Evolutionary conservation across 2,888 invertebrate genomes (phyloP), one percentile per base, ranked within the genome.

Genomic region (Lottia scabra): DNA sequence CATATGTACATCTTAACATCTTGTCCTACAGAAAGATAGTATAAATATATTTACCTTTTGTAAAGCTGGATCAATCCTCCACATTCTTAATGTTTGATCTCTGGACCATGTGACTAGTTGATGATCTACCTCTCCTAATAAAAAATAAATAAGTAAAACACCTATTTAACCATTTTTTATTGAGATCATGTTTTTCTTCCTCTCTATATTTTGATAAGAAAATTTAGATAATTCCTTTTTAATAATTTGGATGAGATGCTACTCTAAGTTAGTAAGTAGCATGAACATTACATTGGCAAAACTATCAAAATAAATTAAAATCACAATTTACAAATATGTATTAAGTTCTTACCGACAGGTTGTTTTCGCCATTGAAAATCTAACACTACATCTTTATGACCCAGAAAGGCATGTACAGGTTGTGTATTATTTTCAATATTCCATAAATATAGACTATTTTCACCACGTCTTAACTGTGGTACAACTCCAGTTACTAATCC

Each of bases 101-200:
- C 96, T 93, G 0, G 96, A 96, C 98, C 98, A 98, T 1, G 97
- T 97, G 0, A 98, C 94, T 65, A 98, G 91, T 88, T 98, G 96
- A 85, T 93, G 94, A 85, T 95, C 95, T 19, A 91, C 71, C 10
- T 91, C 92, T 75, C 92, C 92, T 88, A 91, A 87, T 74, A 64
- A 63, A 65, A 30, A 66, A 66, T 69, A 19, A 64, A n/a, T 5
- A 30, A 30, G 1, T 8, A 38, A 38, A n/a, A n/a, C n/a, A n/a
- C n/a, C n/a, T n/a, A n/a, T n/a, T n/a, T n/a, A n/a, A n/a, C n/a
- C n/a, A n/a, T n/a, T n/a, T n/a, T n/a, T n/a, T n/a, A n/a, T n/a
- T n/a, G n/a, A n/a, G n/a, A n/a, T n/a, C n/a, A n/a, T n/a, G n/a
- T n/a, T n/a, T n/a, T n/a, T n/a, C n/a, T n/a, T n/a, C n/a, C n/a